Percentiles rank a stretch among this genome's conserved stretches.
These are phyloP conservation scores for Chrysoperla carnea DNA, from an alignment of 1,140 invertebrate genomes.

Conservation along the genomic window DNA sequence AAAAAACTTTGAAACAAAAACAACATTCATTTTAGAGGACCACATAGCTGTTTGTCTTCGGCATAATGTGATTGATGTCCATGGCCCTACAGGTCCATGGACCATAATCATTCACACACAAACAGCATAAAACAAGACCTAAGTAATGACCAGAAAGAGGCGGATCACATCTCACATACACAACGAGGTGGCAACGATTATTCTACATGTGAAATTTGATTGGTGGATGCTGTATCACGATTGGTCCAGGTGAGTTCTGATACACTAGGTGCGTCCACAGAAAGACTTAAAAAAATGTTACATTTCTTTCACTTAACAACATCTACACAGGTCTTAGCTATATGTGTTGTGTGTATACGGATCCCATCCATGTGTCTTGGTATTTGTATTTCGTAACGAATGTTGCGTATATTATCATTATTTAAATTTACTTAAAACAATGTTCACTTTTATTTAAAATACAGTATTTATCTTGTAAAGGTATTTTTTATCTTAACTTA, in stretches of 20 bases:
- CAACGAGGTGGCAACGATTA: conserved; percentile 13
- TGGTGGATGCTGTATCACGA: conserved; percentile 8
- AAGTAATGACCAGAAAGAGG: conserved; percentile 22
- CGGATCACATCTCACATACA: conserved; percentile 15
- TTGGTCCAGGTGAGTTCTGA: conserved; percentile 9
- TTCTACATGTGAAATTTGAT: conserved; percentile 1
- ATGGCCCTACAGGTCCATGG: not conserved
- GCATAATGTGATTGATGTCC: conserved; percentile 6
- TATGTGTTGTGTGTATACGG: too few relatives aligned
- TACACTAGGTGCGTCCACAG: conserved; percentile 4
- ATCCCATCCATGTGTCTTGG: too few relatives aligned
- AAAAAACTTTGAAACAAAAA: too few relatives aligned
- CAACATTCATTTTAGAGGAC: too few relatives aligned
- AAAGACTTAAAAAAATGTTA: conserved; percentile 3
- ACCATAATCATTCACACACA: conserved; percentile 20
- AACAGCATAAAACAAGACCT: conserved; percentile 6
- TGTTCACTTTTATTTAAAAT: too few relatives aligned
- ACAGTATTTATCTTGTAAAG: too few relatives aligned
- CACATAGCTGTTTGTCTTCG: conserved; percentile 3
- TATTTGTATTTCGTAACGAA: too few relatives aligned
- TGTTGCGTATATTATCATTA: too few relatives aligned
- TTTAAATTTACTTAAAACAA: too few relatives aligned
- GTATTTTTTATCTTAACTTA: too few relatives aligned
- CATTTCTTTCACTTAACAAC: conserved; percentile 1
- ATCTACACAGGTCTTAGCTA: too few relatives aligned